phyloP scores from a whole-genome alignment of 2,797 vertebrate species.

The Lepus townsendii region DNA sequence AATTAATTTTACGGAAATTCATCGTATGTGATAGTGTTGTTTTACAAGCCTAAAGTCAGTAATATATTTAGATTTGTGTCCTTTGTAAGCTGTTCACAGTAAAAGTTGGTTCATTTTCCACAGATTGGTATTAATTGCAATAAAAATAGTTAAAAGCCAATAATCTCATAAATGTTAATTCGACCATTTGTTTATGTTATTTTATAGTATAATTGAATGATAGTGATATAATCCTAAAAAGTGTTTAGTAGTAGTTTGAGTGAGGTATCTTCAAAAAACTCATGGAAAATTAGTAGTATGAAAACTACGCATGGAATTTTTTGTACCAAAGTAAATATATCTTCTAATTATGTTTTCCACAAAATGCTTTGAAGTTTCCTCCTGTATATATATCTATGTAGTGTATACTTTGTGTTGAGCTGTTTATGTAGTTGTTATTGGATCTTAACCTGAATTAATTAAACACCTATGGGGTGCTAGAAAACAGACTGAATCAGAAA shows the following conservation, averaged over 20 bases:
- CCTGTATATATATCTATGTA: background rate
- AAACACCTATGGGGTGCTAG: background rate
- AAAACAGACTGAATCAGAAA: background rate
- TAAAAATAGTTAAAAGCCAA: conserved; percentile 58
- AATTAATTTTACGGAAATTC: conserved; percentile 50
- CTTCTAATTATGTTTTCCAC: too few species aligned
- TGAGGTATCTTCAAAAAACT: too few species aligned
- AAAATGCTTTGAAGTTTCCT: too few species aligned
- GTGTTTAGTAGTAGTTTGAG: conserved; percentile 15
- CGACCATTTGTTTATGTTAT: conserved; percentile 34
- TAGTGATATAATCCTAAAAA: conserved; percentile 11
- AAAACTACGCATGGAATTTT: too few species aligned
- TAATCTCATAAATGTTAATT: too few species aligned
- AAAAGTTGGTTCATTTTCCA: conserved; percentile 61
- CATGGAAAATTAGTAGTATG: too few species aligned
- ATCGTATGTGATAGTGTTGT: conserved; percentile 11
- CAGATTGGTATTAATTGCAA: conserved; percentile 9
- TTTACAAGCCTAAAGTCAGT: conserved; percentile 53
- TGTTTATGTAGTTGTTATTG: conserved; percentile 45
- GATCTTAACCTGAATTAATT: conserved; percentile 15
- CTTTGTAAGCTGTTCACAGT: conserved; percentile 54
- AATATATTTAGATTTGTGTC: conserved; percentile 35
- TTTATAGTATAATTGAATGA: conserved; percentile 19
- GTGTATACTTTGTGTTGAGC: conserved; percentile 39
- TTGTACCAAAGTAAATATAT: too few species aligned